Conservation (phyloP, 1,140 invertebrate genomes). For the Apis laboriosa region DNA sequence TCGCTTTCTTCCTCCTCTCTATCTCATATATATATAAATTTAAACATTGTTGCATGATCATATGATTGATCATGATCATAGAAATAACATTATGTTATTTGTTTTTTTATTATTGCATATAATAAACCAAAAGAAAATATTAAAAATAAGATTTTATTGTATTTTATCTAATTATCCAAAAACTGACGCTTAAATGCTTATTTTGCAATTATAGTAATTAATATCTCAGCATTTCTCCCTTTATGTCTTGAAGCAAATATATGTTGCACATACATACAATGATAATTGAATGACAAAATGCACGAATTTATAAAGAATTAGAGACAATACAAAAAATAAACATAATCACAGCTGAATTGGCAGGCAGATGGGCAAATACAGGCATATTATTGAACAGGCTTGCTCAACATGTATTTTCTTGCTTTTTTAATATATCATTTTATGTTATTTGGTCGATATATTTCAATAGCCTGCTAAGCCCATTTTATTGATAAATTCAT, state of each 20-base stretch:
- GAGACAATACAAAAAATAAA: conserved; percentile 76
- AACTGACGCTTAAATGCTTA: conserved; percentile 46
- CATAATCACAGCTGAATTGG: conserved; percentile 81
- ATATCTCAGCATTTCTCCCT: conserved; percentile 62
- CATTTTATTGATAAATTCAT: conserved; percentile 68
- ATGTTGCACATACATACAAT: conserved; percentile 45
- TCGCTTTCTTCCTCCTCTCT: not conserved
- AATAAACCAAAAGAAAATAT: conserved; percentile 41
- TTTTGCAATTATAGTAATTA: conserved; percentile 55
- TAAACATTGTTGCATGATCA: conserved; percentile 33
- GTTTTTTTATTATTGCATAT: conserved; percentile 39
- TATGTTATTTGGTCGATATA: conserved; percentile 58
- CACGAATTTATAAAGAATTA: conserved; percentile 71
- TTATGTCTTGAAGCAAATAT: conserved; percentile 63
- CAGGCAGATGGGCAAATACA: conserved; percentile 72
- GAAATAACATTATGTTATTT: conserved; percentile 52
- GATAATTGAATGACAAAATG: conserved; percentile 65
- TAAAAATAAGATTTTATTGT: conserved; percentile 52
- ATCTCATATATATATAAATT: conserved; percentile 40
- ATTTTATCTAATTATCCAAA: conserved; percentile 46
- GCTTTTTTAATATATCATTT: conserved; percentile 21
- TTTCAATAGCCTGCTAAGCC: conserved; percentile 73
- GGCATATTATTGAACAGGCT: conserved; percentile 71
- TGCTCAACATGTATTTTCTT: conserved; percentile 58
- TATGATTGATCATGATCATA: conserved; percentile 15